phyloP scores from a whole-genome alignment of 2,888 invertebrate species.

The Nephrotoma guestfalica region DNA sequence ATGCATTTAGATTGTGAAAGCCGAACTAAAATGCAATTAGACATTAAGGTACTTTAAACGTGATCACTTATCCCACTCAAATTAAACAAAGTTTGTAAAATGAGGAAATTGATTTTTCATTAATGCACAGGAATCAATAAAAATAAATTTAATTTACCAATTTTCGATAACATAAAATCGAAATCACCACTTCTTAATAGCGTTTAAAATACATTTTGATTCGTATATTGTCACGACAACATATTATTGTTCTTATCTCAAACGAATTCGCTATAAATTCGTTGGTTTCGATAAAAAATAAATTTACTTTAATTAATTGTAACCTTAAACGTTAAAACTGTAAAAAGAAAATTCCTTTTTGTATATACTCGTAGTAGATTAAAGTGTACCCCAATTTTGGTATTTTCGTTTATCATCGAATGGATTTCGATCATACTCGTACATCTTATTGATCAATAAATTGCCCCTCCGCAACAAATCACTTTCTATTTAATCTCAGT shows the following conservation, averaged over 20 bases:
- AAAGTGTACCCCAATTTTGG: background rate
- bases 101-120: too few species aligned
- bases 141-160: background rate
- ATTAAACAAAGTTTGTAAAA: too few species aligned
- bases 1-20: too few species aligned
- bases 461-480: background rate
- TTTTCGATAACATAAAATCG: background rate
- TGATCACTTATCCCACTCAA: too few species aligned
- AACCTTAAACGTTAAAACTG: background rate
- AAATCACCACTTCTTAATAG: background rate
- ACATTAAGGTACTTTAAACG: too few species aligned
- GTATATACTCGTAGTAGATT: too few species aligned
- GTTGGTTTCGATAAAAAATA: background rate
- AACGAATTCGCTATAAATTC: background rate
- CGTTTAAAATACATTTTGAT: background rate
- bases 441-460: background rate
- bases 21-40: too few species aligned
- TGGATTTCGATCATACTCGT: background rate
- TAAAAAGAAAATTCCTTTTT: background rate
- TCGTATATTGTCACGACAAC: background rate
- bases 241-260: background rate
- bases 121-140: background rate
- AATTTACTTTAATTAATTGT: background rate
- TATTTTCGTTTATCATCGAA: background rate
- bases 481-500: background rate